Conservation (phyloP, 1,140 invertebrate genomes). For the Trypoxylus dichotomus region DNA sequence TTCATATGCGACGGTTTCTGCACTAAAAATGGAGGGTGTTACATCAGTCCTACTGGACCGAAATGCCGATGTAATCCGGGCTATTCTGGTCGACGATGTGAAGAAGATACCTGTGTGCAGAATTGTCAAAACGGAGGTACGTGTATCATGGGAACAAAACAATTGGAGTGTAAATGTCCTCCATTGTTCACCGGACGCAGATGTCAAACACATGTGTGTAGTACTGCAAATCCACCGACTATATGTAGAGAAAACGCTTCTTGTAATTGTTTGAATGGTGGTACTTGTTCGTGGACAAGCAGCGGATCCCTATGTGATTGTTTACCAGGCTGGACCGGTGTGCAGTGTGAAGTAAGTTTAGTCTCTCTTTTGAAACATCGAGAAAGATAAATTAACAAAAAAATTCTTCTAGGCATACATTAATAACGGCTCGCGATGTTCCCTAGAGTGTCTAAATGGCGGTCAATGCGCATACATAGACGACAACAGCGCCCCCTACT, state of each 20-base stretch:
- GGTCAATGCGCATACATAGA: constrained; percentile 2
- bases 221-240: constrained; percentile 26
- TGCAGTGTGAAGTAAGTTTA: constrained; percentile 55
- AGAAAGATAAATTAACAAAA: constrained; percentile 38
- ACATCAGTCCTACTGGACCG: constrained; percentile 37
- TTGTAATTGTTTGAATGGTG: constrained; percentile 40
- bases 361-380: no score
- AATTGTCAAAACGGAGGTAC: constrained; percentile 62
- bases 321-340: constrained; percentile 56
- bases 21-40: constrained; percentile 38
- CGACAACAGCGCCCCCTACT: not conserved
- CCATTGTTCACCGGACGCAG: constrained; percentile 51
- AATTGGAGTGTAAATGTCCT: constrained; percentile 54
- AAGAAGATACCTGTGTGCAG: constrained; percentile 58
- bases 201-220: constrained; percentile 53
- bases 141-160: constrained; percentile 49
- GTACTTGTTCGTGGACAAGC: constrained; percentile 40
- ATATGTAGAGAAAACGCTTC: constrained; percentile 27
- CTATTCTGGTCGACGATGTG: constrained; percentile 62
- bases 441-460: not conserved
- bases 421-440: not conserved
- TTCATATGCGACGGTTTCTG: constrained; percentile 38
- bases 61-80: constrained; percentile 54
- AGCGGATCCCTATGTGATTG: constrained; percentile 53
- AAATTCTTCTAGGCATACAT: not conserved